Percentiles rank a stretch among this genome's conserved stretches.
These are phyloP conservation scores for Hystrix brachyura DNA, from an alignment of 2,113 vertebrate species.

Conservation along the genomic window DNA sequence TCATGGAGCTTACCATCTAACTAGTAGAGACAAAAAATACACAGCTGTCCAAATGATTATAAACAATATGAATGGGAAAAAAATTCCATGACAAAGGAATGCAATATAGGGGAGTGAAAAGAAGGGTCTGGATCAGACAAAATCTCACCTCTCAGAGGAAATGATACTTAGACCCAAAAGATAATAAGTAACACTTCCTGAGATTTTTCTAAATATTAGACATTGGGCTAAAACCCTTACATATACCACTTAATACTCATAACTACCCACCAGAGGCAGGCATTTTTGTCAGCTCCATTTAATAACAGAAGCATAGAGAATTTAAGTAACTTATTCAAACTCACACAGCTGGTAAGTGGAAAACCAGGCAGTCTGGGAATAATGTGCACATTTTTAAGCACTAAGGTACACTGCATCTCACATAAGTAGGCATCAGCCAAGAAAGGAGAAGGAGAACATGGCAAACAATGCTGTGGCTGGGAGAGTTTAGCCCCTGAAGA, in stretches of 20 bases:
- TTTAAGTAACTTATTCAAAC: constrained; percentile 26
- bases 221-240: background rate
- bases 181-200: background rate
- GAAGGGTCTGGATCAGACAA: background rate
- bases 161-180: background rate
- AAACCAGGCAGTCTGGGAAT: background rate
- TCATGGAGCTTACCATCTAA: background rate
- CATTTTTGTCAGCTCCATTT: background rate
- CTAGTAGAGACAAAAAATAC: background rate
- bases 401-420: background rate
- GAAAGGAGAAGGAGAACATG: background rate
- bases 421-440: background rate
- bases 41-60: background rate
- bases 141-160: constrained; percentile 3
- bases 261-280: background rate
- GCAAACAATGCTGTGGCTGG: background rate
- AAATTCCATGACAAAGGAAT: background rate
- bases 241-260: background rate
- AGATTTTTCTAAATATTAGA: background rate
- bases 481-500: background rate
- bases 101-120: background rate
- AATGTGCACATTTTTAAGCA: background rate
- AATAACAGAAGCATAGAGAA: background rate
- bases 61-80: background rate
- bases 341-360: background rate